phyloP scores from a whole-genome alignment of 2,797 vertebrate species.

The Bradypodion pumilum region DNA sequence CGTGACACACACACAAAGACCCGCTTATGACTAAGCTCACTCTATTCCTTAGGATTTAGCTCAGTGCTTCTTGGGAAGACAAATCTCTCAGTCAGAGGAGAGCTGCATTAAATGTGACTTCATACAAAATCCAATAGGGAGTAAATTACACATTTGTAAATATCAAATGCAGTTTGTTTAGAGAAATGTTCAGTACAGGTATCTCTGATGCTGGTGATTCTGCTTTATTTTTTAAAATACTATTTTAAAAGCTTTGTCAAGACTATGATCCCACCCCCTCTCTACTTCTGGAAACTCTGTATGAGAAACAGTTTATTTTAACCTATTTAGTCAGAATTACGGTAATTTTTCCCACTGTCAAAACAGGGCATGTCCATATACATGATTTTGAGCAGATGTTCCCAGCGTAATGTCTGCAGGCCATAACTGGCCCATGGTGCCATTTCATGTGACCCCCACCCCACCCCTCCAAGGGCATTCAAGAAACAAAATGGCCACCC shows the following conservation, averaged over 20 bases:
- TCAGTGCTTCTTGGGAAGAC: not conserved
- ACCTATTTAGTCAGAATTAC: constrained; percentile 68
- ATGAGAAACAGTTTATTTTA: constrained; percentile 66
- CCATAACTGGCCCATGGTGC: too few species aligned
- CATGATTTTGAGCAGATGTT: too few species aligned
- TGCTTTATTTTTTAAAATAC: not conserved
- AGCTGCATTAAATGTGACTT: not conserved
- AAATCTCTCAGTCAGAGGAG: not conserved
- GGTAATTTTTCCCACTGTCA: constrained; percentile 55
- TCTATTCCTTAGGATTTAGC: constrained; percentile 12
- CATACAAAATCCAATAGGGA: constrained; percentile 58
- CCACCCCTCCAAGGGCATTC: too few species aligned
- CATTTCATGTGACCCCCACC: too few species aligned
- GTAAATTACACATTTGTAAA: constrained; percentile 64
- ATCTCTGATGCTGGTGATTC: constrained; percentile 22
- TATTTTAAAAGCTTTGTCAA: constrained; percentile 59
- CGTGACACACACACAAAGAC: not conserved
- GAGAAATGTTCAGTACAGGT: constrained; percentile 57
- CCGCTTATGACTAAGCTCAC: not conserved
- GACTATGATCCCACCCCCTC: constrained; percentile 27
- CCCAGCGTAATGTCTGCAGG: too few species aligned
- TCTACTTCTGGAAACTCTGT: constrained; percentile 62
- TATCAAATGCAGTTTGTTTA: constrained; percentile 67
- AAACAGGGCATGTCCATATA: constrained; percentile 65
- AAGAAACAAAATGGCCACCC: too few species aligned